These are phyloP conservation scores for Siniperca knerii DNA, from an alignment of 2,113 vertebrate species.

Conservation along the genomic window DNA sequence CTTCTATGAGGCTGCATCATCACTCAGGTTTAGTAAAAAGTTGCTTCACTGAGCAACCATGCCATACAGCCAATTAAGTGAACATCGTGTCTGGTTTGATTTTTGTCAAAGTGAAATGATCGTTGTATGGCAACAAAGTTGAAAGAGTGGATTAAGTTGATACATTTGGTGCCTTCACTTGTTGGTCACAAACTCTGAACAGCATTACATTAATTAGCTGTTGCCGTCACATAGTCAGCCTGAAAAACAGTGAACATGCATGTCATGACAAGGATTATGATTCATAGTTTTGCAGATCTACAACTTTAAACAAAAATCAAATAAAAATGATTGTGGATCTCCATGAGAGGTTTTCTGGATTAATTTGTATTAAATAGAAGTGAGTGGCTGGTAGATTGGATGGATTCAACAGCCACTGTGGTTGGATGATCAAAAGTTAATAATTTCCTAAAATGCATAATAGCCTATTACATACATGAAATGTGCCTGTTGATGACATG, in stretches of 20 bases:
- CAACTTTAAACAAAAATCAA: neutral
- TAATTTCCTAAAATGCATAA: neutral
- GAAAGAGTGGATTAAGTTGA: neutral
- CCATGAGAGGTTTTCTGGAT: neutral
- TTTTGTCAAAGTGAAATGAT: neutral
- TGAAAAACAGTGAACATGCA: neutral
- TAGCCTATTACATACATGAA: neutral
- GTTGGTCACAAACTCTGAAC: neutral
- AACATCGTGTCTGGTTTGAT: conserved; percentile 5
- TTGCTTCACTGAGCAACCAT: neutral
- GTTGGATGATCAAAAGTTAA: neutral
- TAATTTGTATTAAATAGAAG: neutral
- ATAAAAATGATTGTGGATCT: neutral
- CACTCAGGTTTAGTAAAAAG: neutral
- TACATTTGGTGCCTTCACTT: neutral
- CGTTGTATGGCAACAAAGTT: neutral
- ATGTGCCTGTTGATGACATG: neutral
- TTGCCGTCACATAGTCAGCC: neutral
- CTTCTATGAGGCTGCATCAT: neutral
- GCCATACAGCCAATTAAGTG: neutral
- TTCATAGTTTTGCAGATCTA: neutral
- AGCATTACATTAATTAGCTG: neutral
- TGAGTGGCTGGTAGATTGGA: neutral
- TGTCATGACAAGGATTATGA: neutral
- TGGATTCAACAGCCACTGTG: neutral